Base-by-base conservation (phyloP, 2,797 vertebrate species). In the Tapirus indicus region DNA sequence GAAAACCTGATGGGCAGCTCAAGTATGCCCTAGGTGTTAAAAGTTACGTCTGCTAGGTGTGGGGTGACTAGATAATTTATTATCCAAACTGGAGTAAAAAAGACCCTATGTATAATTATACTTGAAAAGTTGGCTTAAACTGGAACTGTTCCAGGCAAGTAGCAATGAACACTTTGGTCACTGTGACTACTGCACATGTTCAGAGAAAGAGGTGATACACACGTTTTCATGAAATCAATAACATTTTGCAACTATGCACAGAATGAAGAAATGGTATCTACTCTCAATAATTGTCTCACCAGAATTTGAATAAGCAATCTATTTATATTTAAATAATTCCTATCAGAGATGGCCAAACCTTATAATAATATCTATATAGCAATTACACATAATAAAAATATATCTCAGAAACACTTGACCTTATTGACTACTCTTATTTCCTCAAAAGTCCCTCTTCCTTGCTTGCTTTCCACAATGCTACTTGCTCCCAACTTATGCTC, bases 311-410 rank as follows among this genome's bases (percentile, higher is more conserved):
- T 64, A 60, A 60, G 17, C 16, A 86, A 54, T 56, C 58, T 88
- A 62, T 18, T 77, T 68, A 74, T 94, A 85, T 41, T 85, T 66
- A 85, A 85, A 69, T 80, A 94, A 92, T 80, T 86, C 68, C 74
- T 89, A 56, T 79, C 79, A 97, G 52, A 89, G 32, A 58, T 89
- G 72, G 35, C 58, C 25, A 80, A 80, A 86, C 20, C 68, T 94
- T 85, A 68, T 62, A 82, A 68, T 69, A 74, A 54, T 52, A 74
- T 75, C 68, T 90, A 79, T 5, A 35, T 83, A 64, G 49, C 25
- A 75, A 88, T 25, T 82, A 69, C 18, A 60, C 16, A 52, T 54
- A 62, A 62, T 68, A 80, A 44, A 90, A 72, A 44, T 75, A 62
- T 35, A 82, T 75, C 25, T 95, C 66, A 86, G 52, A 82, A 90